These are phyloP conservation scores for Limnothrissa miodon DNA, from an alignment of 2,113 vertebrate genomes.

Conservation along the genomic window DNA sequence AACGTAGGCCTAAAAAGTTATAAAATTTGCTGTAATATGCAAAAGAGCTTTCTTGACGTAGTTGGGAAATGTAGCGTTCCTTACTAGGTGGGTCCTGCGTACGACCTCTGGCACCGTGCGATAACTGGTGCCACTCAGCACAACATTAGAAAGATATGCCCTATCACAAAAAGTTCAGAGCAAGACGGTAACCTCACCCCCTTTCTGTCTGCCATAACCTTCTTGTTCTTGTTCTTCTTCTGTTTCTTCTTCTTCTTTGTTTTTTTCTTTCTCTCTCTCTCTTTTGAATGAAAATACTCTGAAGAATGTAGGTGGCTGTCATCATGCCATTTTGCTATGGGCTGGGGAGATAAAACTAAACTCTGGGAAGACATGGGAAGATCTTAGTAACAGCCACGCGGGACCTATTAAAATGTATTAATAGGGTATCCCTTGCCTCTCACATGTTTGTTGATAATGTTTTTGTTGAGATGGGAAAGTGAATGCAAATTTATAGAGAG, in stretches of 20 bases:
- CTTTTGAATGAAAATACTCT: neutral
- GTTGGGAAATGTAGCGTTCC: neutral
- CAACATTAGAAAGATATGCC: conserved; percentile 1
- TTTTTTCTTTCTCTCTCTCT: neutral
- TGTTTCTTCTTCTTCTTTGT: too few species aligned
- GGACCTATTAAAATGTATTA: neutral
- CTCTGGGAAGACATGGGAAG: neutral
- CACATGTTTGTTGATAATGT: neutral
- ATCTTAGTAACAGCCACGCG: neutral
- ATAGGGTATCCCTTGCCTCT: neutral
- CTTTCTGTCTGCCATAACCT: neutral
- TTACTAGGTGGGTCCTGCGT: conserved; percentile 13
- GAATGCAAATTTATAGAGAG: neutral
- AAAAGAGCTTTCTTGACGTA: neutral
- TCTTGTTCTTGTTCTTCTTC: too few species aligned
- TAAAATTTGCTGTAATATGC: neutral
- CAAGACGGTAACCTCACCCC: neutral
- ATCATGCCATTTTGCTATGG: neutral
- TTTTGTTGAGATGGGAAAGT: neutral
- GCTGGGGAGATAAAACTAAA: neutral
- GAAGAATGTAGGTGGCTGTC: neutral
- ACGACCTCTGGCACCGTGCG: neutral
- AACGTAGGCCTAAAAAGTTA: neutral
- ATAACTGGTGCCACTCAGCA: conserved; percentile 15
- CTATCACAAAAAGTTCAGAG: neutral